Conservation (phyloP, 2,113 vertebrate species). For the Vicugna pacos region DNA sequence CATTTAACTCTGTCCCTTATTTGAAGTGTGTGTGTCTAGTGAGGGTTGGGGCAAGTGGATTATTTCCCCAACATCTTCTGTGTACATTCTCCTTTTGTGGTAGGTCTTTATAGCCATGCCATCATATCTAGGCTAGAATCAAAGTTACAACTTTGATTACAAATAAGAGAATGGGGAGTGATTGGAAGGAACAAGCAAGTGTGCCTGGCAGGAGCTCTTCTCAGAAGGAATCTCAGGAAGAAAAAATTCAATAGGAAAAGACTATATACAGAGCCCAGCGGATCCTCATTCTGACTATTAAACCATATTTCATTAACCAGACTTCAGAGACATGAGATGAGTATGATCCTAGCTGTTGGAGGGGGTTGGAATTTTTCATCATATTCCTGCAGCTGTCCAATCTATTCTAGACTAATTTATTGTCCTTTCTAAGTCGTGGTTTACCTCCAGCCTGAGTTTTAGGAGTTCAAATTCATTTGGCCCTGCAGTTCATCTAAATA, state of each 20-base stretch:
- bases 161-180: neutral
- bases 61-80: neutral
- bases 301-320: neutral
- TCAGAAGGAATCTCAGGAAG: neutral
- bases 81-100: neutral
- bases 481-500: neutral
- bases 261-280: neutral
- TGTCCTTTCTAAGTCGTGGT: neutral
- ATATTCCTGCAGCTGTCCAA: neutral
- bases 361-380: neutral
- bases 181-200: neutral
- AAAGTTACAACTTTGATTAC: neutral
- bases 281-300: neutral
- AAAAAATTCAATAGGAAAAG: neutral
- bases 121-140: neutral
- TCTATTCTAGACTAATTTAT: neutral
- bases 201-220: neutral
- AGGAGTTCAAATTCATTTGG: neutral
- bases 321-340: neutral
- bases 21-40: neutral
- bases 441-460: neutral
- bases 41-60: neutral
- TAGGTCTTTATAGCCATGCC: neutral
- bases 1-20: neutral
- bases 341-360: neutral